A percentile compares a stretch with the other conserved stretches of the same genome.
phyloP scores from a whole-genome alignment of 2,113 vertebrate genomes.

The Epinephelus fuscoguttatus region DNA sequence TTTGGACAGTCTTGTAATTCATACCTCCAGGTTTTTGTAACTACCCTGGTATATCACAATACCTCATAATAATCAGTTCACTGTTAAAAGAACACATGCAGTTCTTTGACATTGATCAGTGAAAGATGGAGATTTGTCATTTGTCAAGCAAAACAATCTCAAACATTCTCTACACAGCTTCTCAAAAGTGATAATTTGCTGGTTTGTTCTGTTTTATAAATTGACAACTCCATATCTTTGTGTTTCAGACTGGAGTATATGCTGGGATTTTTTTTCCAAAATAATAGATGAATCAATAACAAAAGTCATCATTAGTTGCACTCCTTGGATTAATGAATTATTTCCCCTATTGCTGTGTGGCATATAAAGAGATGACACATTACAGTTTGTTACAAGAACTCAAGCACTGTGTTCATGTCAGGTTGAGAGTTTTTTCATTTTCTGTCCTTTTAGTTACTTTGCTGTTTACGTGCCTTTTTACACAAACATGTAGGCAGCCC shows the following conservation, averaged over 20 bases:
- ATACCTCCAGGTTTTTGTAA: no score
- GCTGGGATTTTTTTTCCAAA: no score
- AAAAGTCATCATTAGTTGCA: neutral
- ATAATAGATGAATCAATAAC: neutral
- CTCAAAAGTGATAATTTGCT: no score
- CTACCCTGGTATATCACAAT: no score
- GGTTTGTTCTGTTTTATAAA: neutral
- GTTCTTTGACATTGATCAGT: no score
- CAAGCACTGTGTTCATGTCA: slow-evolving; percentile 4
- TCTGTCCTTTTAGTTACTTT: neutral
- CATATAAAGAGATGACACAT: neutral
- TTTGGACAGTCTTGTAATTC: no score
- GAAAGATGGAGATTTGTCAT: no score
- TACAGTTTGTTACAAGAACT: neutral
- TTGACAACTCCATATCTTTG: neutral
- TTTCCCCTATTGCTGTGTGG: neutral
- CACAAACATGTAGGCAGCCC: slow-evolving; percentile 1
- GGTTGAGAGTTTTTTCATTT: neutral
- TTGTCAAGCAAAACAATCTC: no score
- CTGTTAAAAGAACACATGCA: neutral
- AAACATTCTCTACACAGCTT: no score
- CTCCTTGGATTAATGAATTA: neutral
- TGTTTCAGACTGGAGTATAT: no score
- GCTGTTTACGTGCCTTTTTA: slow-evolving; percentile 13
- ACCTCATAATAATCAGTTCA: no score